Evolutionary conservation across 2,113 vertebrate species (phyloP).

Genomic region (Arenaria interpres): DNA sequence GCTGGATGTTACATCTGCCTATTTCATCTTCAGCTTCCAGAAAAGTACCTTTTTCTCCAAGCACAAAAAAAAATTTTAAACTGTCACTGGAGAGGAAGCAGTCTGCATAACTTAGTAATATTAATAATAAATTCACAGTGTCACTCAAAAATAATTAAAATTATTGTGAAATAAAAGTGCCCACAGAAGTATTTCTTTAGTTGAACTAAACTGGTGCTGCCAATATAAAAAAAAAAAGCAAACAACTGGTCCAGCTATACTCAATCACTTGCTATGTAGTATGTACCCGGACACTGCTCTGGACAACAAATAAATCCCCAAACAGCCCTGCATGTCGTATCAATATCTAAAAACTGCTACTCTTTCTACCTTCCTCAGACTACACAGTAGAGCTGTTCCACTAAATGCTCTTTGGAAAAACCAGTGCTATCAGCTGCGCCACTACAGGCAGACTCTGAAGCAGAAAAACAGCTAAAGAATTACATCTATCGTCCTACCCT

Average conservation of each 20-base stretch:
- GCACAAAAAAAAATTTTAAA: not conserved
- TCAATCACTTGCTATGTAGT: not conserved
- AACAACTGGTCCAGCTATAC: not conserved
- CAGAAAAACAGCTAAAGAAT: not conserved
- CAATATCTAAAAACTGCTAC: not conserved
- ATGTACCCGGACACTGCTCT: not conserved
- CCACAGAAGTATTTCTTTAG: not conserved
- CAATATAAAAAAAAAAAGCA: not conserved
- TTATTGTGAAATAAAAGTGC: not conserved
- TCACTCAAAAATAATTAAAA: not conserved
- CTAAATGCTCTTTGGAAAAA: not conserved
- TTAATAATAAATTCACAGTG: not conserved
- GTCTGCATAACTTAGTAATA: not conserved
- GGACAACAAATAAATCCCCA: not conserved
- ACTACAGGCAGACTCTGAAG: not conserved
- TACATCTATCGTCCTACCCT: not conserved
- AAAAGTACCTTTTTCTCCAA: not conserved
- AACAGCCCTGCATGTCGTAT: not conserved
- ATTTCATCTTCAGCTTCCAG: not conserved
- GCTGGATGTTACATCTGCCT: not conserved
- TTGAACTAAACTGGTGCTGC: not conserved
- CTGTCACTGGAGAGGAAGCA: not conserved
- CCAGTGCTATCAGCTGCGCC: fast-evolving
- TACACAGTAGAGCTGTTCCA: not conserved
- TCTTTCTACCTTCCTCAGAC: not conserved